Evolutionary conservation across 2,113 vertebrate genomes (phyloP).

Genomic region (Pachycephala philippinensis): DNA sequence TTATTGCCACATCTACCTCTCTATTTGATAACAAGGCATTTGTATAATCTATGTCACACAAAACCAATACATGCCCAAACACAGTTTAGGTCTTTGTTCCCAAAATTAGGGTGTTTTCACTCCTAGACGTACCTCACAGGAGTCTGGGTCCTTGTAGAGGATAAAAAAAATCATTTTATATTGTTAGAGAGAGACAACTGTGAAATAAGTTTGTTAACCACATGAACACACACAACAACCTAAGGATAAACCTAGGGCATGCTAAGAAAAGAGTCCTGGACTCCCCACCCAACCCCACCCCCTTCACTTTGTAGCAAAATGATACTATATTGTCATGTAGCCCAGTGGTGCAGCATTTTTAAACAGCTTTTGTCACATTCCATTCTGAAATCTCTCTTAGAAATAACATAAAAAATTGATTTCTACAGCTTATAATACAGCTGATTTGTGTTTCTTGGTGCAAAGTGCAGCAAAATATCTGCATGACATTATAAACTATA

Average conservation of each 20-base stretch:
- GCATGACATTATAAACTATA: neutral
- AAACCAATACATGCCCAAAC: neutral
- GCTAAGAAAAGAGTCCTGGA: neutral
- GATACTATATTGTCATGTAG: neutral
- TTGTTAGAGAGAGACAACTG: neutral
- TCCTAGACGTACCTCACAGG: neutral
- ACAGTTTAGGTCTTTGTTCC: neutral
- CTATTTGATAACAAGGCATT: neutral
- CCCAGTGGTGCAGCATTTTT: neutral
- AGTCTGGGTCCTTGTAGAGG: neutral
- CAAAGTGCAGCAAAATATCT: neutral
- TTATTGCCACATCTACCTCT: neutral
- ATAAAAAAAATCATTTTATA: neutral
- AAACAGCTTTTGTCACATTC: neutral
- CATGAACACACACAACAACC: neutral
- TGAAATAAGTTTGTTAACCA: neutral
- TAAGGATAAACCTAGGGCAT: neutral
- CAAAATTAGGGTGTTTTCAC: neutral
- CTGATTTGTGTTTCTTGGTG: neutral
- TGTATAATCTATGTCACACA: neutral
- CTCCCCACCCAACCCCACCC: rapidly evolving
- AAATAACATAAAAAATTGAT: neutral
- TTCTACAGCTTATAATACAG: neutral
- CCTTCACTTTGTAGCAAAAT: neutral
- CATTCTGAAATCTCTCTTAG: neutral